phyloP scores from a whole-genome alignment of 2,797 vertebrate genomes.

The Pelobates cultripes region DNA sequence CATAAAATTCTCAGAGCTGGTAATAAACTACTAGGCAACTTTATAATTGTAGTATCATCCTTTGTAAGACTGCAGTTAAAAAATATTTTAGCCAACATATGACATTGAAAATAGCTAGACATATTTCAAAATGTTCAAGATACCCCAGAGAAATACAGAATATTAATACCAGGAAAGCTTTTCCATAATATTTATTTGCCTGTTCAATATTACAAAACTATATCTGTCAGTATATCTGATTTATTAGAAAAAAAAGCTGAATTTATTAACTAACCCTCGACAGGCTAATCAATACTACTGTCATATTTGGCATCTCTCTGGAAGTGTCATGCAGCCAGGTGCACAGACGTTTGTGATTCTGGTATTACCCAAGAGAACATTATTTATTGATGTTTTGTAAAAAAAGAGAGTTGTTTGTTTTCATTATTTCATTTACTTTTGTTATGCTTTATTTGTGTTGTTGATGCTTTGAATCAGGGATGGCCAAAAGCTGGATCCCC shows the following conservation, averaged over 20 bases:
- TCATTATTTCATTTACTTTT: no score
- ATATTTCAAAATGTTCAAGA: neutral
- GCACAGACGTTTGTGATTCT: neutral
- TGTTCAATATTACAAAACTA: neutral
- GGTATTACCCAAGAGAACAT: neutral
- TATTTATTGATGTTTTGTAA: neutral
- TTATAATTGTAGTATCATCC: no score
- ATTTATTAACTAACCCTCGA: neutral
- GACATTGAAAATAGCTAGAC: no score
- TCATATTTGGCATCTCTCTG: neutral
- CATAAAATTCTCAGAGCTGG: no score
- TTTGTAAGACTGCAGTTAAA: no score
- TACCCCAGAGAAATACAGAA: neutral
- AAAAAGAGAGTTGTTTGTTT: no score
- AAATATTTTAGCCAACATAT: no score
- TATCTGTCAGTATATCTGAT: neutral
- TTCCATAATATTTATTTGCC: neutral
- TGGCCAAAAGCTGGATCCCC: no score
- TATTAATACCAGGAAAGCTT: neutral
- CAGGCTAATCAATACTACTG: neutral
- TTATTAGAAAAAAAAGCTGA: neutral
- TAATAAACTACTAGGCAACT: no score
- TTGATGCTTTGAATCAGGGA: no score
- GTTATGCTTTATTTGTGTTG: no score
- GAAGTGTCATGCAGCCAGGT: conserved; percentile 1